phyloP scores from a whole-genome alignment of 2,113 vertebrate species.

The Epinephelus fuscoguttatus region DNA sequence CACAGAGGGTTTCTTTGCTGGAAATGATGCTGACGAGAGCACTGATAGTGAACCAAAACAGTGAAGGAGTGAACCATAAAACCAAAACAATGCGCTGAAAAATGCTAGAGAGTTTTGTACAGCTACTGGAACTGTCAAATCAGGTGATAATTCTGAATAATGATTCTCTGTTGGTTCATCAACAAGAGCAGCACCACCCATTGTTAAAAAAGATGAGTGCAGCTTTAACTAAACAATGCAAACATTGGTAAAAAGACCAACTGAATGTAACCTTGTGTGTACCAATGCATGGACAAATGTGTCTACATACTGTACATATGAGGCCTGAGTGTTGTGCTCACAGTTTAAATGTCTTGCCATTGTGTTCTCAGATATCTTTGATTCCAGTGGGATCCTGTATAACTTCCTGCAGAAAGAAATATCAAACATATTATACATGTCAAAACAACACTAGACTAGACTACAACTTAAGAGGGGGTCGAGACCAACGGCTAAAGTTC shows the following conservation, averaged over 20 bases:
- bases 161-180: no score
- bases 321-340: neutral
- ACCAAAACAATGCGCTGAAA: neutral
- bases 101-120: neutral
- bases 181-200: neutral
- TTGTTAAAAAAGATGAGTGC: neutral
- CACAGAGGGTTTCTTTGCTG: no score
- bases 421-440: conserved; percentile 50
- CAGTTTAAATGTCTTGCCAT: conserved; percentile 4
- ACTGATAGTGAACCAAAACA: neutral
- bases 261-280: neutral
- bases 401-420: conserved; percentile 41
- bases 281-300: neutral
- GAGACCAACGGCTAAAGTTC: conserved; percentile 28
- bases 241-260: neutral
- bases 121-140: neutral
- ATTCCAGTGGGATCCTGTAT: conserved; percentile 17
- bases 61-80: neutral
- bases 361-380: conserved; percentile 13
- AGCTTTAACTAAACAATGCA: neutral
- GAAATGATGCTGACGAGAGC: neutral
- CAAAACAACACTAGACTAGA: conserved; percentile 28
- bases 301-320: neutral
- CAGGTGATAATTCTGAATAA: neutral
- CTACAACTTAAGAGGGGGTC: conserved; percentile 32